A percentile compares a stretch with the other conserved stretches of the same genome.
phyloP scores from a whole-genome alignment of 2,888 invertebrate genomes.

The Coremacera marginata region DNA sequence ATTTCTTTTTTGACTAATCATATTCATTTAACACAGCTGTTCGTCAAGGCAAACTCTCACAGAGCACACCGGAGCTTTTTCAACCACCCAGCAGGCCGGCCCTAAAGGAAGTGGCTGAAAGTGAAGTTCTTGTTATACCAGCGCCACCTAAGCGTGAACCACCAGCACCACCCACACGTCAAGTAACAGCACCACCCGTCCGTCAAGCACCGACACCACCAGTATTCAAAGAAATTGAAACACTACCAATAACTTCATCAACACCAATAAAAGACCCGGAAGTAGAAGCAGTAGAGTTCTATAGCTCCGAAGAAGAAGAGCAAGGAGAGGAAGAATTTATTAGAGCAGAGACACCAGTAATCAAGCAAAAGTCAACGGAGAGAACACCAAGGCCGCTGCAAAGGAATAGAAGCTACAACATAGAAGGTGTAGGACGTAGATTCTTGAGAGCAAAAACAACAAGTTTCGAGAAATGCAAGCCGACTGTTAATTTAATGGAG shows the following conservation, averaged over 20 bases:
- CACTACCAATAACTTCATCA: not conserved
- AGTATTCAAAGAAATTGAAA: not conserved
- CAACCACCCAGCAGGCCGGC: not conserved
- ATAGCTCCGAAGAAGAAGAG: constrained; percentile 52
- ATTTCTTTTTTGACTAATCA: not conserved
- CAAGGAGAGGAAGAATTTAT: constrained; percentile 41
- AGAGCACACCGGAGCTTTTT: not conserved
- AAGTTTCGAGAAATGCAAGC: not conserved
- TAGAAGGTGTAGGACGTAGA: not conserved
- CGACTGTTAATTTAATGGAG: constrained; percentile 25
- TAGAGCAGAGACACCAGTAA: constrained; percentile 8
- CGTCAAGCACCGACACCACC: not conserved
- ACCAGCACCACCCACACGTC: constrained; percentile 39
- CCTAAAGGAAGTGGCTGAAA: not conserved
- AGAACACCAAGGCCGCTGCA: constrained; percentile 44
- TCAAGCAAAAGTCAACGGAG: not conserved
- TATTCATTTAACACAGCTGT: not conserved
- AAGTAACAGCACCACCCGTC: constrained; percentile 44
- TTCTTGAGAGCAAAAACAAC: constrained; percentile 1
- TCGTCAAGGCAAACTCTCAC: not conserved
- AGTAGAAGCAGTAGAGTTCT: not conserved
- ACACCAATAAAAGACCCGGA: constrained; percentile 45
- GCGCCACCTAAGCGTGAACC: constrained; percentile 47
- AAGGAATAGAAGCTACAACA: constrained; percentile 32
- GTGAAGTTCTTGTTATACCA: constrained; percentile 32